Base-by-base conservation (phyloP, 2,888 invertebrate genomes). In the Monochamus alternatus region DNA sequence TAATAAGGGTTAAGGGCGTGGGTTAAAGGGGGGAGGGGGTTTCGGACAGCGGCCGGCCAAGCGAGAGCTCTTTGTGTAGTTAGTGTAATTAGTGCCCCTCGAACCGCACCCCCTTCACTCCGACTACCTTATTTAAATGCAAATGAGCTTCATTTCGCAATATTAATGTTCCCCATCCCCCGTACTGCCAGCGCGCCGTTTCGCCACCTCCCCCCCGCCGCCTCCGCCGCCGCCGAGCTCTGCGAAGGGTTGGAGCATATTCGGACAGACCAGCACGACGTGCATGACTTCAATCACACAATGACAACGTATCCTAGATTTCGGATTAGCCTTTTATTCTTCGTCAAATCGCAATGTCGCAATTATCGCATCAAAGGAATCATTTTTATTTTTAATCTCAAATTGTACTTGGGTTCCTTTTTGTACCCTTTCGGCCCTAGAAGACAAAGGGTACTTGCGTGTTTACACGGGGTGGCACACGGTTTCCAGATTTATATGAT, bases 71-170 rank as follows among this genome's bases (percentile, higher is more conserved):
- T 89, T 89, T 89, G 89, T 89, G 89, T 89, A 89, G 89, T 89
- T 89, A 89, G 89, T 89, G 89, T 89, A 89, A 89, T 89, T 89
- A 89, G 89, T 89, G 88, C 87, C 85, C 85, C 83, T 82, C 84
- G 80, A 78, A 78, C 85, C 81, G 82, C 83, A 81, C 82, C 82
- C 82, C 84, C 83, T 79, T 83, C 78, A 81, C 79, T 81, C 82
- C 85, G 87, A 88, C 87, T 89, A 89, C 94, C 94, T 94, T 94
- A 94, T 94, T 94, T 94, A 94, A 94, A 94, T 94, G 94, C 93
- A 94, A 94, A 95, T 95, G 94, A 95, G 94, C 94, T 94, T 94
- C 94, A 94, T 94, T 94, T 94, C 94, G 93, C 93, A 93, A 94
- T 94, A 94, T 94, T 94, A 94, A 94, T 94, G 94, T 93, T 93